phyloP scores from a whole-genome alignment of 2,113 vertebrate genomes.

The Ctenodactylus gundi region DNA sequence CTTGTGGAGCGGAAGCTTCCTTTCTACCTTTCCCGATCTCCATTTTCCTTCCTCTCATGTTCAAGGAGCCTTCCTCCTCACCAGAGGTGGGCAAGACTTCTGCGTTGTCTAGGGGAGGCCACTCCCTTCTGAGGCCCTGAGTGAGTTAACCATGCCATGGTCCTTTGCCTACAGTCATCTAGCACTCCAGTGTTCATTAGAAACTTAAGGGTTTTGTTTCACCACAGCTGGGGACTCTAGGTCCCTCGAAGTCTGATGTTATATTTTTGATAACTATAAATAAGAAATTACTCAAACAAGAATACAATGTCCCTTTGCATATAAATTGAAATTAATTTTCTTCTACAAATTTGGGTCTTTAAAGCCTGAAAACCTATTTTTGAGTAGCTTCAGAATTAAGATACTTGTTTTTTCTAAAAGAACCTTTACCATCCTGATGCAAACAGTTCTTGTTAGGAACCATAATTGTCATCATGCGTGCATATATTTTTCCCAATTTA shows the following conservation, averaged over 20 bases:
- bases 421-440: background rate
- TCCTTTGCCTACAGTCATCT: background rate
- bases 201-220: background rate
- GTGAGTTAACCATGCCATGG: too few species aligned
- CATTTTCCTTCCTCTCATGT: background rate
- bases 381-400: background rate
- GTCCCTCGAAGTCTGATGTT: background rate
- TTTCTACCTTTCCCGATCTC: background rate
- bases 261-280: background rate
- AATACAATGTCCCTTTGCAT: background rate
- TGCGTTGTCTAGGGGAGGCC: background rate
- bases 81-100: background rate
- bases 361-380: background rate
- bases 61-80: too few species aligned
- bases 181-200: fast-evolving
- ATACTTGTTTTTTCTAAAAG: background rate
- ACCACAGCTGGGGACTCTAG: background rate
- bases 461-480: background rate
- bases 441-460: background rate
- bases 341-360: background rate
- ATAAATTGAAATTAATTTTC: background rate
- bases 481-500: background rate
- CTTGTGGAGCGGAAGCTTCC: background rate
- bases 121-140: background rate
- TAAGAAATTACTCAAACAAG: background rate